Percentiles rank a stretch among this genome's conserved stretches.
Conservation (phyloP, 2,113 vertebrate species). For the Myanophis thanlyinensis region DNA sequence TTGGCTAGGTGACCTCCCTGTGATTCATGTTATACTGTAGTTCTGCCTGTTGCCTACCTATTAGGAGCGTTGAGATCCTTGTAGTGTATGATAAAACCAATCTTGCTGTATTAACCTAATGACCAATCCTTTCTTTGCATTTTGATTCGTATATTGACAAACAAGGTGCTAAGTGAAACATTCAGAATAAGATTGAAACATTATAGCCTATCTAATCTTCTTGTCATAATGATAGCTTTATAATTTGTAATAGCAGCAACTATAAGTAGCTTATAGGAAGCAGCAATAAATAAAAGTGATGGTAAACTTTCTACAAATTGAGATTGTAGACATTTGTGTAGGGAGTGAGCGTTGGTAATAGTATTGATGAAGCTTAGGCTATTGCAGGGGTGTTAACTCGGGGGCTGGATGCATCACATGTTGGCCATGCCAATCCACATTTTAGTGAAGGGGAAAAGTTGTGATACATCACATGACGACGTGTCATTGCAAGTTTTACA, state of each 20-base stretch:
- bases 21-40: not conserved
- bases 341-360: not conserved
- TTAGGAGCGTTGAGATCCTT: not conserved
- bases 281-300: not conserved
- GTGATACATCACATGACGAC: no score
- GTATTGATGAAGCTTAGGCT: not conserved
- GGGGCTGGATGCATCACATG: no score
- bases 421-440: no score
- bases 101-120: not conserved
- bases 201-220: not conserved
- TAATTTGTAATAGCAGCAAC: not conserved
- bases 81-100: not conserved
- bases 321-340: not conserved
- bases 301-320: not conserved
- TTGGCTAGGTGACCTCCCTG: not conserved
- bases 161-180: not conserved
- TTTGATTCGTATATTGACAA: not conserved
- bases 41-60: not conserved
- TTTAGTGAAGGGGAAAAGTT: no score
- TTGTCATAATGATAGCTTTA: not conserved
- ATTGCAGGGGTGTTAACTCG: no score
- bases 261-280: not conserved
- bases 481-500: no score
- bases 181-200: not conserved
- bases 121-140: not conserved